Evolutionary conservation across 1,140 invertebrate genomes (phyloP).

Genomic region (Thrips palmi): DNA sequence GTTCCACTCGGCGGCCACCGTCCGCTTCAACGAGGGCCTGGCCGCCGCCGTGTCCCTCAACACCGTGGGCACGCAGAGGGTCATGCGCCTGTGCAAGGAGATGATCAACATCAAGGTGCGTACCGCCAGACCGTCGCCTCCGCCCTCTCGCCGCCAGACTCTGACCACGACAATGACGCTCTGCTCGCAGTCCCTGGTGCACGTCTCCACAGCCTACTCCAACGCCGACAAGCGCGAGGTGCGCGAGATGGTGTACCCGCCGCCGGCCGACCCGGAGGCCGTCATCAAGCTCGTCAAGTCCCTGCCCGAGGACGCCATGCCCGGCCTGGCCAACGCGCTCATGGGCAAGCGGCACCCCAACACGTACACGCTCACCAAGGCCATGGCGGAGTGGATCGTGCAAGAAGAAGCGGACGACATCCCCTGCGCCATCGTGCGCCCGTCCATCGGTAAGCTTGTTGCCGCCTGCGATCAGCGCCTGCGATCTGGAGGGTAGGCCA

Average conservation of each 20-base stretch:
- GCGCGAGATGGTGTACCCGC: slow-evolving; percentile 51
- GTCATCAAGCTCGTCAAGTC: slow-evolving; percentile 38
- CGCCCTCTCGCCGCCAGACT: no score
- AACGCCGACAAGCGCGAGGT: slow-evolving; percentile 53
- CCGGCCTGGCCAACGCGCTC: slow-evolving; percentile 31
- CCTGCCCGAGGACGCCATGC: slow-evolving; percentile 35
- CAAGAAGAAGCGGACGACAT: slow-evolving; percentile 37
- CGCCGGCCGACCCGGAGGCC: slow-evolving; percentile 37
- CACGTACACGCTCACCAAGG: slow-evolving; percentile 76
- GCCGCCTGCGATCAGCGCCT: background rate
- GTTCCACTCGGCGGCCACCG: slow-evolving; percentile 51
- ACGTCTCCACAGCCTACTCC: slow-evolving; percentile 77
- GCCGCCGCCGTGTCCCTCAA: slow-evolving; percentile 20
- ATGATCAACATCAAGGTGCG: slow-evolving; percentile 25
- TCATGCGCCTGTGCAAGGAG: slow-evolving; percentile 22
- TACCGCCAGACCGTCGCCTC: no score
- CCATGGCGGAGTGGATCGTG: slow-evolving; percentile 60
- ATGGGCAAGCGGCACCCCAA: slow-evolving; percentile 57
- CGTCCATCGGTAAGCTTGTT: slow-evolving; percentile 56
- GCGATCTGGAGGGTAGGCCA: no score
- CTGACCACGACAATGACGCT: no score
- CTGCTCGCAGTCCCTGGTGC: slow-evolving; percentile 45
- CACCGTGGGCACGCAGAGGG: slow-evolving; percentile 19
- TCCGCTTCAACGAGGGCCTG: slow-evolving; percentile 22
- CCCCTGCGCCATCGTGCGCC: slow-evolving; percentile 75